Base-by-base conservation (phyloP, 2,113 vertebrate genomes). In the Anhinga anhinga region DNA sequence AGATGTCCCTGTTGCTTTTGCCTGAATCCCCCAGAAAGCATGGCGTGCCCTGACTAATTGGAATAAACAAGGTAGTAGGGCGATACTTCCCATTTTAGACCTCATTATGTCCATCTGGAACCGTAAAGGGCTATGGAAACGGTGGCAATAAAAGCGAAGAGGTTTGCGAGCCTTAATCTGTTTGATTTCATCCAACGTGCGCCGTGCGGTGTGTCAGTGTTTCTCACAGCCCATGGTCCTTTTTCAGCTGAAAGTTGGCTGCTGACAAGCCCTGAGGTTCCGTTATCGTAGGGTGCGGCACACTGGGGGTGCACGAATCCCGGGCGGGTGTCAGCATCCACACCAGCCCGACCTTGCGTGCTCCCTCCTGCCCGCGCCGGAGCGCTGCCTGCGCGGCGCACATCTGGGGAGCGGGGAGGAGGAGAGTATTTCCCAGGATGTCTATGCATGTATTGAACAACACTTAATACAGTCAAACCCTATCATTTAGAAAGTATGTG, bases 401-500 rank as follows among this genome's bases (percentile, higher is more conserved):
- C 74, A n/a, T 94, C 94, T 82, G 91, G 67, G 34, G 45, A 96
- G 50, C 30, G 3, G 61, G 65, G 70, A 62, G 63, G 87, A 79
- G 65, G 62, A 80, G 80, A 82, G 83, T 6, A 6, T 83, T 84
- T 61, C 86, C 56, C 38, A 27, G 50, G 42, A 73, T 61, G 62
- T 67, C 65, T 67, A 1, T 71, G 94, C 61, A 10, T 65, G 58
- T 71, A 70, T 89, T 49, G 89, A 88, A 90, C 92, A 86, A 69
- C 81, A 67, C 88, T 96, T 94, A 82, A 80, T 87, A n/a, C 89
- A 86, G 92, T 92, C 95, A 96, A 80, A 59, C 95, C 94, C 94
- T 92, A 53, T 94, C 93, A 87, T 97, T 95, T 86, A 96, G 97
- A 96, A 91, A 95, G 97, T 92, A 53, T 61, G 77, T 78, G 36